Evolutionary conservation across 2,113 vertebrate species (phyloP).

Genomic region (Rousettus leschenaultii): DNA sequence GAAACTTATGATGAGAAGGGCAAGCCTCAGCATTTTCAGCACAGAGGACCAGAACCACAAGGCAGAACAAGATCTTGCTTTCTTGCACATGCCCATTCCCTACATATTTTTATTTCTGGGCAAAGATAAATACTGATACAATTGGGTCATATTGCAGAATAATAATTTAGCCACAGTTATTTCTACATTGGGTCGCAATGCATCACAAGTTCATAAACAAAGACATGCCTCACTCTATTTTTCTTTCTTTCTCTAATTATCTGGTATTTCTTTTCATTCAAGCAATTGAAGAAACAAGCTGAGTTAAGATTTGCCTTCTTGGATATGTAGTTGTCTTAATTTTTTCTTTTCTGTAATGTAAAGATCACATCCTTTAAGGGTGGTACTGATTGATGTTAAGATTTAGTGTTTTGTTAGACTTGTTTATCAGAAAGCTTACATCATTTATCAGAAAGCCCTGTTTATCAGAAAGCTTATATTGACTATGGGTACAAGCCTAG

Average conservation of each 20-base stretch:
- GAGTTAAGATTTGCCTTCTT: neutral
- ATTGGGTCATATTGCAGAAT: neutral
- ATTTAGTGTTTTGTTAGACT: neutral
- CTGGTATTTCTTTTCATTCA: neutral
- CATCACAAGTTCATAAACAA: neutral
- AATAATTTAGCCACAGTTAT: neutral
- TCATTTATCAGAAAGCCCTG: neutral
- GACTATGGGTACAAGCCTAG: neutral
- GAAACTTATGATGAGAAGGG: neutral
- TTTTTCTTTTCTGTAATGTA: neutral
- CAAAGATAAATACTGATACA: neutral
- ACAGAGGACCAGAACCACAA: neutral
- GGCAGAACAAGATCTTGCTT: neutral
- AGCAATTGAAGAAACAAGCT: neutral
- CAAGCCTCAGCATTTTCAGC: neutral
- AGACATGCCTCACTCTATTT: neutral
- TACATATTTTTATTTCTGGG: neutral
- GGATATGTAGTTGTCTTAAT: neutral
- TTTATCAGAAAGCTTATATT: neutral
- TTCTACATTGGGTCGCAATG: neutral
- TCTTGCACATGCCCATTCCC: neutral
- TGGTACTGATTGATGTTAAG: neutral
- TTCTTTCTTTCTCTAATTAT: neutral
- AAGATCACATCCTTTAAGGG: neutral
- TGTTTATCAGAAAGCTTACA: neutral